Percentiles rank a stretch among this genome's conserved stretches.
Evolutionary conservation across 2,113 vertebrate genomes (phyloP).

Genomic region (Turnix velox): DNA sequence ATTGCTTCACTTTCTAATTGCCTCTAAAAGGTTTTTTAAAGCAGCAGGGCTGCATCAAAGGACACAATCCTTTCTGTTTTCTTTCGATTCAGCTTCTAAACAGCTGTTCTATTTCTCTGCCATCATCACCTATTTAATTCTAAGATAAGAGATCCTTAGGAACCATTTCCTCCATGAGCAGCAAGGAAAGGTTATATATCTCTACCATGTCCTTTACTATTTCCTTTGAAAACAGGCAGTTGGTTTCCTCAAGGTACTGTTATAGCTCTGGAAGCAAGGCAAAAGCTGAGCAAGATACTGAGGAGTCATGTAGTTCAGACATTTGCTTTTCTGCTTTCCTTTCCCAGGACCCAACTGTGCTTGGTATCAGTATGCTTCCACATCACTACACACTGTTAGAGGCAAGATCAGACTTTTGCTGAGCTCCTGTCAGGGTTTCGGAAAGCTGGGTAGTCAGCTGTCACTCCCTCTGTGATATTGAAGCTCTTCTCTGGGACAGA

Average conservation of each 20-base stretch:
- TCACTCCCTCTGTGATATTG: not conserved
- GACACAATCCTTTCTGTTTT: slow-evolving; percentile 13
- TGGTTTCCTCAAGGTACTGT: not conserved
- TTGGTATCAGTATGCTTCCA: accelerated
- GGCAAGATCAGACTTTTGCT: not conserved
- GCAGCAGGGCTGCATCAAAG: not conserved
- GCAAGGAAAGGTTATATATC: slow-evolving; percentile 28
- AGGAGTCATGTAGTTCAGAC: not conserved
- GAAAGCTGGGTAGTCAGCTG: not conserved
- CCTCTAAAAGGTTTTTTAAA: slow-evolving; percentile 40
- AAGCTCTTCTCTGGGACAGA: not conserved
- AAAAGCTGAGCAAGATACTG: not conserved
- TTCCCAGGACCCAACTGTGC: not conserved
- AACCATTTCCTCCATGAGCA: slow-evolving; percentile 44
- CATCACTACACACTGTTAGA: not conserved
- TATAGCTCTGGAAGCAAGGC: not conserved
- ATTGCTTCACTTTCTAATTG: slow-evolving; percentile 49
- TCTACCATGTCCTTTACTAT: not conserved
- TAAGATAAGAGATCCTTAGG: slow-evolving; percentile 47
- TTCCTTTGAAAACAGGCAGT: not conserved
- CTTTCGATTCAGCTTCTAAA: slow-evolving; percentile 30
- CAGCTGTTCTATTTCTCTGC: slow-evolving; percentile 57
- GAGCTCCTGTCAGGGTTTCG: not conserved
- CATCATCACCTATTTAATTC: slow-evolving; percentile 59
- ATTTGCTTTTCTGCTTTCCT: not conserved